Base-by-base conservation (phyloP, 2,888 invertebrate species). In the Papilio demoleus region DNA sequence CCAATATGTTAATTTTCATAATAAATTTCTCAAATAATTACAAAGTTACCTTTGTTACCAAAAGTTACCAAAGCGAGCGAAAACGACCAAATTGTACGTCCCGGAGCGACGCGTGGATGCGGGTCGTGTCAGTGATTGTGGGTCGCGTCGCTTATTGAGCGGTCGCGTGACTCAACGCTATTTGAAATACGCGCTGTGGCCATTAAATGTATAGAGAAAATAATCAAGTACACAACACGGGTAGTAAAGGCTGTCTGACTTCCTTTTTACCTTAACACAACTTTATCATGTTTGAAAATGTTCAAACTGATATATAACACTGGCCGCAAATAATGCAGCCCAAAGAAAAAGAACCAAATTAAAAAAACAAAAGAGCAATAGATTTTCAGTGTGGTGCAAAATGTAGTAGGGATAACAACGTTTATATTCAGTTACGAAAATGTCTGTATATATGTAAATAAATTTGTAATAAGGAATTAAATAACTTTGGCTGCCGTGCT, bases 141-240 rank as follows among this genome's bases (percentile, higher is more conserved):
- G n/a, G n/a, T 66, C 73, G 71, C 14, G 66, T 67, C 73, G 71
- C 73, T 78, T 80, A 83, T 81, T 77, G 74, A 75, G 47, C 53
- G 74, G 70, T 85, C 72, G 84, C 84, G 84, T 85, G 84, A 70
- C 68, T 24, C 66, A 53, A 50, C 59, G 70, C 72, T 80, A 77
- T 85, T 77, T 74, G 76, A 76, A 81, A 81, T 77, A 79, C 76
- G 70, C 67, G 65, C 65, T 70, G 45, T 64, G 79, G 83, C 83
- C 75, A 77, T 67, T 66, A 75, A 76, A 77, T 9, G 14, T 24
- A 24, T 65, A 27, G 36, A 40, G 12, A 42, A 56, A 53, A 42
- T 36, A 53, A 31, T 53, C 53, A 31, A n/a, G 6, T 1, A 24
- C 24, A 4, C 4, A 22, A 47, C 22, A 22, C 9, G 12, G 22